Percentiles rank a stretch among this genome's conserved stretches.
phyloP scores from a whole-genome alignment of 1,140 invertebrate genomes.

The Pseudomyrmex flavicornis region DNA sequence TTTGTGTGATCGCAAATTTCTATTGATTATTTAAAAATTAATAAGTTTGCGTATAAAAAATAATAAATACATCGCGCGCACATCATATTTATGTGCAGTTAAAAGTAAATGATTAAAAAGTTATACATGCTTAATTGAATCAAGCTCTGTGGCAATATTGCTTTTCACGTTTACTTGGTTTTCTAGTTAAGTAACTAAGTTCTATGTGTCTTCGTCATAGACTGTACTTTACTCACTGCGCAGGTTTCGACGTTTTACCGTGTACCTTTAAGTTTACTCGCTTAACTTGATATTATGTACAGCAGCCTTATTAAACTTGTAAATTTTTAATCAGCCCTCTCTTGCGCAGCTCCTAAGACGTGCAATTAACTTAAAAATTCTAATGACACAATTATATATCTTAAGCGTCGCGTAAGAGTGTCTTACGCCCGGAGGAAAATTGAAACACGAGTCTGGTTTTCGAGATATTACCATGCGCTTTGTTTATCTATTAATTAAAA shows the following conservation, averaged over 20 bases:
- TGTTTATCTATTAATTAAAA: no score
- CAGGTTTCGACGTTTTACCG: not conserved
- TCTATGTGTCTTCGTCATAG: not conserved
- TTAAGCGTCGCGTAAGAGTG: not conserved
- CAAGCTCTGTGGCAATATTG: not conserved
- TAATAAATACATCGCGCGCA: not conserved
- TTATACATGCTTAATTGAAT: not conserved
- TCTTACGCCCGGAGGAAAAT: no score
- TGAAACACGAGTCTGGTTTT: no score
- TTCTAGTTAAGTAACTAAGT: not conserved
- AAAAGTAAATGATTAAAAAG: not conserved
- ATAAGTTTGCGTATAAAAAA: not conserved
- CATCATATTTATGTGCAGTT: not conserved
- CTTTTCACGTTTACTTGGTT: not conserved
- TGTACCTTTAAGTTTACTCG: not conserved
- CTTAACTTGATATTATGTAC: conserved; percentile 26
- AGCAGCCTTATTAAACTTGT: conserved; percentile 8
- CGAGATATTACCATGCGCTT: no score
- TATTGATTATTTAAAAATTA: not conserved
- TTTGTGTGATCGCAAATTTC: not conserved
- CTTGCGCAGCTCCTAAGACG: not conserved
- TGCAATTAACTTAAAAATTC: conserved; percentile 16
- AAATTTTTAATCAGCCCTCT: conserved; percentile 10
- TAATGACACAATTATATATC: conserved; percentile 35
- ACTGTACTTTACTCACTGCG: not conserved